Percentiles rank a stretch among this genome's conserved stretches.
Evolutionary conservation across 2,113 vertebrate genomes (phyloP).

Genomic region (Tyto alba): DNA sequence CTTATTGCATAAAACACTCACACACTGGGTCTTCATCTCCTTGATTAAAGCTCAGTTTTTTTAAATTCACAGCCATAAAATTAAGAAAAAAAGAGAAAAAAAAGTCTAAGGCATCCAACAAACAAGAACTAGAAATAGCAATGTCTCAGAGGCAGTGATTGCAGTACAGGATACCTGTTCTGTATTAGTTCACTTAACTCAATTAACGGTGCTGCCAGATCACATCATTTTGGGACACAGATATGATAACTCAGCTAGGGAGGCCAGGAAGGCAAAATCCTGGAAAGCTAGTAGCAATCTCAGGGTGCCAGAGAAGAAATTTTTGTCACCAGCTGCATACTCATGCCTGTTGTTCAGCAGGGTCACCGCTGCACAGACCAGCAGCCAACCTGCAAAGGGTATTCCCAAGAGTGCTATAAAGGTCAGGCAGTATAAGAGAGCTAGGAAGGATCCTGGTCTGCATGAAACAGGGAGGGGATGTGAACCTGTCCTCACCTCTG

Average conservation of each 20-base stretch:
- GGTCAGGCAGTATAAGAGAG: background rate
- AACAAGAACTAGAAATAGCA: background rate
- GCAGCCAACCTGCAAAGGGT: rapidly evolving
- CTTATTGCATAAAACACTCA: background rate
- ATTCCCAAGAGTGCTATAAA: background rate
- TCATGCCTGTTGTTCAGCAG: rapidly evolving
- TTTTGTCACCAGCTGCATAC: background rate
- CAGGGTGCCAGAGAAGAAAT: background rate
- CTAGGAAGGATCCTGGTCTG: background rate
- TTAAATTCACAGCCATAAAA: background rate
- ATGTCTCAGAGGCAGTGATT: background rate
- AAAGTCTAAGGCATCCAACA: background rate
- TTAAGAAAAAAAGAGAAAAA: background rate
- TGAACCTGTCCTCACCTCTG: background rate
- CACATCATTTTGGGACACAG: background rate
- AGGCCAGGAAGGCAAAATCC: background rate
- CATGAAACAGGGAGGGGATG: background rate
- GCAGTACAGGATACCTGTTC: background rate
- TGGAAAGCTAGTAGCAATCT: background rate
- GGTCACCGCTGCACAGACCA: background rate
- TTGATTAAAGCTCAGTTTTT: background rate
- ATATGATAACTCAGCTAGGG: background rate
- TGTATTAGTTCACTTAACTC: background rate
- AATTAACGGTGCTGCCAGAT: background rate
- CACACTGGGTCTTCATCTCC: background rate